These are phyloP conservation scores for Tachycineta bicolor DNA, from an alignment of 2,113 vertebrate genomes.

Conservation along the genomic window DNA sequence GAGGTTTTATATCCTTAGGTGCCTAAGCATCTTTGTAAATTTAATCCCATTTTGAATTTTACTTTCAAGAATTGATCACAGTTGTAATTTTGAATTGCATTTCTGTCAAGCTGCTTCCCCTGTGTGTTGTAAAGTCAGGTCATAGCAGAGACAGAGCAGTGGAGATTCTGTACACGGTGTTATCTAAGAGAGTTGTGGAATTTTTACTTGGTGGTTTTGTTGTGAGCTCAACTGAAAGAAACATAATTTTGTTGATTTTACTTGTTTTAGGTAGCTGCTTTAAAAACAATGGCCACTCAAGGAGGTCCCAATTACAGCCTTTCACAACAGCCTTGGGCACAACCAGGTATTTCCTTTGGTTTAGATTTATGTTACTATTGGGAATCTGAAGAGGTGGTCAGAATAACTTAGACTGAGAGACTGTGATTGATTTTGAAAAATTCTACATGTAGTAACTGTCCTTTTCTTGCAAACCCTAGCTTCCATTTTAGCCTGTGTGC, in stretches of 20 bases:
- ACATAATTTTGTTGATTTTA: neutral
- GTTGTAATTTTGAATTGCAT: neutral
- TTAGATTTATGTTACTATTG: neutral
- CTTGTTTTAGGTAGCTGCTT: conserved; percentile 83
- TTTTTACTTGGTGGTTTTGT: neutral
- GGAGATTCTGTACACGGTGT: neutral
- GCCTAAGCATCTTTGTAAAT: neutral
- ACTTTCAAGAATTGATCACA: neutral
- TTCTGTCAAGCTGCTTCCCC: neutral
- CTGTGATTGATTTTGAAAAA: neutral
- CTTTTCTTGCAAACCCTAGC: neutral
- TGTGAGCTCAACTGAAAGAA: neutral
- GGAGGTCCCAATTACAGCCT: conserved; percentile 93
- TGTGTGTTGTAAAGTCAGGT: neutral
- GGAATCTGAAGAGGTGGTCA: neutral
- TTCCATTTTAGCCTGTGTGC: neutral
- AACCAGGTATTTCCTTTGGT: conserved; percentile 82
- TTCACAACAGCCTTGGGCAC: conserved; percentile 95
- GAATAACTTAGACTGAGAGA: neutral
- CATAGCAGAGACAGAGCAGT: neutral
- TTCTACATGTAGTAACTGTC: neutral
- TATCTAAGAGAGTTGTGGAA: neutral
- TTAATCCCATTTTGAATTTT: conserved; percentile 22
- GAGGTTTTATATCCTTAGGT: neutral
- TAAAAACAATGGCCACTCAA: conserved; percentile 92